These are phyloP conservation scores for Platyrinchus mystaceus DNA, from an alignment of 2,797 vertebrate genomes.

Conservation along the genomic window DNA sequence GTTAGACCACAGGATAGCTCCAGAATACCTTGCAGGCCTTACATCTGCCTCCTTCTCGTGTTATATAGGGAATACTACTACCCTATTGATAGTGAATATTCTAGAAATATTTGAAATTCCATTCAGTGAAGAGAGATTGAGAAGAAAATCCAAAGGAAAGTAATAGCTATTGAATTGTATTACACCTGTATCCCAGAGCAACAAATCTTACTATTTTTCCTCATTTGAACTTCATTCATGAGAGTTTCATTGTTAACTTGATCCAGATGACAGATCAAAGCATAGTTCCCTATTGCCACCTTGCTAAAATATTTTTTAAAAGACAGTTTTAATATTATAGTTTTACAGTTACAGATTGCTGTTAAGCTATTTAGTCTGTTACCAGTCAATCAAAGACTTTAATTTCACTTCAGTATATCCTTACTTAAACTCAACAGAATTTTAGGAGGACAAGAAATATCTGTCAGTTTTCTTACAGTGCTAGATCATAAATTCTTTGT, in stretches of 20 bases:
- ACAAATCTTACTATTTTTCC: constrained; percentile 70
- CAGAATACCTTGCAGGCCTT: neutral
- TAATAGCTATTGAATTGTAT: constrained; percentile 56
- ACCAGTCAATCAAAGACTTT: constrained; percentile 75
- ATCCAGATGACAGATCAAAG: constrained; percentile 80
- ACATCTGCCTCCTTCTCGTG: neutral
- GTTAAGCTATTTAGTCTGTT: constrained; percentile 73
- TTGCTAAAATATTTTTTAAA: constrained; percentile 79
- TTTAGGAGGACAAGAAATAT: constrained; percentile 52
- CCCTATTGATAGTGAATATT: neutral
- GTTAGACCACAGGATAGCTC: neutral
- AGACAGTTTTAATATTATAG: constrained; percentile 74
- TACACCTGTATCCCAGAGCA: constrained; percentile 68
- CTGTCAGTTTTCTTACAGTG: constrained; percentile 63
- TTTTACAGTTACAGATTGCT: constrained; percentile 77
- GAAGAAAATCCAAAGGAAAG: constrained; percentile 48
- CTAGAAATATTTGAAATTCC: constrained; percentile 50
- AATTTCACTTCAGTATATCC: constrained; percentile 67
- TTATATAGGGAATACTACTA: neutral
- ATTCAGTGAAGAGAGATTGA: constrained; percentile 29
- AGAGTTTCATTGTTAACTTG: constrained; percentile 74
- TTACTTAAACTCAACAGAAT: constrained; percentile 66
- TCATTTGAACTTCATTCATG: constrained; percentile 73
- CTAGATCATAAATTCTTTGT: constrained; percentile 60
- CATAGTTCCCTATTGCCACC: constrained; percentile 72